Evolutionary conservation across 2,797 vertebrate genomes (phyloP).

Genomic region (Gouania willdenowi): DNA sequence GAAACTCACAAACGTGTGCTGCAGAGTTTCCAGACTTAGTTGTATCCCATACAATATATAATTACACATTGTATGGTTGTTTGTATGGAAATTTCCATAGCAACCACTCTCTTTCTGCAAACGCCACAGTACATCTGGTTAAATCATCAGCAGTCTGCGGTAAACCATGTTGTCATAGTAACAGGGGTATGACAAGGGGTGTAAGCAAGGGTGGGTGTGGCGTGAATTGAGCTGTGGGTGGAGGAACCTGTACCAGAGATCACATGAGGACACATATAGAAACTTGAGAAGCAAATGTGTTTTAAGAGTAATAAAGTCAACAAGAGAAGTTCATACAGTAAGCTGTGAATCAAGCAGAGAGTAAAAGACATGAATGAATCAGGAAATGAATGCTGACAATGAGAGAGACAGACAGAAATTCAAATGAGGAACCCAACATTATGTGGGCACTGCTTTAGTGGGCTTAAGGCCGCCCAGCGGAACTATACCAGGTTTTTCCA

Average conservation of each 20-base stretch:
- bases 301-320: conserved; percentile 8
- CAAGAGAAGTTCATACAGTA: conserved; percentile 14
- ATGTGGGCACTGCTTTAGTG: conserved; percentile 40
- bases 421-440: conserved; percentile 30
- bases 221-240: background rate
- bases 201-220: conserved; percentile 66
- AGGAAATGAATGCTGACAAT: conserved; percentile 20
- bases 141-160: conserved; percentile 53
- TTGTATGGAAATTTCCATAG: conserved; percentile 52
- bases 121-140: conserved; percentile 45
- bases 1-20: background rate
- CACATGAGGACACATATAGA: conserved; percentile 24
- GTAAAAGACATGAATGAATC: conserved; percentile 21
- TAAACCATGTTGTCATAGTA: conserved; percentile 55
- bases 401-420: conserved; percentile 30
- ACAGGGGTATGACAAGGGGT: too few species aligned
- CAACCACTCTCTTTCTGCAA: conserved; percentile 48
- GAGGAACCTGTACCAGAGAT: too few species aligned
- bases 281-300: too few species aligned
- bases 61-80: conserved; percentile 37
- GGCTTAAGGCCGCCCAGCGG: conserved; percentile 36
- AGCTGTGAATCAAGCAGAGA: conserved; percentile 2
- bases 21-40: conserved; percentile 23
- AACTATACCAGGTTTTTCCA: conserved; percentile 61
- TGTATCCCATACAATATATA: background rate